Conservation (phyloP, 2,113 vertebrate species). For the Thunnus maccoyii region DNA sequence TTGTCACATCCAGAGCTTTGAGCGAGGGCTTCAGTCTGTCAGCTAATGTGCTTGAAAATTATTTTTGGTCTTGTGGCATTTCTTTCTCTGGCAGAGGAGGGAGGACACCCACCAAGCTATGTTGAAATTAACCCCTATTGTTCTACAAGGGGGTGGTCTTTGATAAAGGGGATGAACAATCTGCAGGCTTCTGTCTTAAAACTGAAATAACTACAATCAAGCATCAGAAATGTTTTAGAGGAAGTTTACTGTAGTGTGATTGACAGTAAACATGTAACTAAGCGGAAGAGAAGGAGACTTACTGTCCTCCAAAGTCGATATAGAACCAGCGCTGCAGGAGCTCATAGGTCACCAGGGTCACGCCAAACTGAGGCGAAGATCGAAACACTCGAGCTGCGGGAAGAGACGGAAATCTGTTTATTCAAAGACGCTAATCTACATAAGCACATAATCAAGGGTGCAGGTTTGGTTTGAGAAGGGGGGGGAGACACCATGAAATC, state of each 20-base stretch:
- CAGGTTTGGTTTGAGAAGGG: neutral
- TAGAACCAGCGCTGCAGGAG: constrained; percentile 97
- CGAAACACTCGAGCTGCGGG: constrained; percentile 94
- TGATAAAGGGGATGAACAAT: neutral
- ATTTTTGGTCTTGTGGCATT: constrained; percentile 60
- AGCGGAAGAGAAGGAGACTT: constrained; percentile 74
- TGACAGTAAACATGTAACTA: neutral
- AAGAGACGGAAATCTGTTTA: neutral
- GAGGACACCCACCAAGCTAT: neutral
- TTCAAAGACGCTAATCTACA: neutral
- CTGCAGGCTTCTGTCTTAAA: neutral
- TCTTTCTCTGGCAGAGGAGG: constrained; percentile 20
- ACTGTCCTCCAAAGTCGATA: constrained; percentile 97
- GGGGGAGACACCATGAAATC: neutral
- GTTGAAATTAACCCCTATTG: constrained; percentile 16
- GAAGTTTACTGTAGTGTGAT: neutral
- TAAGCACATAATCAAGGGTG: neutral
- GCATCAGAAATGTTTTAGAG: neutral
- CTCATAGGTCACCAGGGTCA: constrained; percentile 97
- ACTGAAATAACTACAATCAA: neutral
- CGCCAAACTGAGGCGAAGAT: constrained; percentile 98
- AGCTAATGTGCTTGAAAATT: constrained; percentile 56
- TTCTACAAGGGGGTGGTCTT: neutral
- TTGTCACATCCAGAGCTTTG: constrained; percentile 57
- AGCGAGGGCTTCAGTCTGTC: constrained; percentile 50